Evolutionary conservation across 2,888 invertebrate species (phyloP), one percentile per base, ranked within the genome.

Genomic region (Coelinius sp.): DNA sequence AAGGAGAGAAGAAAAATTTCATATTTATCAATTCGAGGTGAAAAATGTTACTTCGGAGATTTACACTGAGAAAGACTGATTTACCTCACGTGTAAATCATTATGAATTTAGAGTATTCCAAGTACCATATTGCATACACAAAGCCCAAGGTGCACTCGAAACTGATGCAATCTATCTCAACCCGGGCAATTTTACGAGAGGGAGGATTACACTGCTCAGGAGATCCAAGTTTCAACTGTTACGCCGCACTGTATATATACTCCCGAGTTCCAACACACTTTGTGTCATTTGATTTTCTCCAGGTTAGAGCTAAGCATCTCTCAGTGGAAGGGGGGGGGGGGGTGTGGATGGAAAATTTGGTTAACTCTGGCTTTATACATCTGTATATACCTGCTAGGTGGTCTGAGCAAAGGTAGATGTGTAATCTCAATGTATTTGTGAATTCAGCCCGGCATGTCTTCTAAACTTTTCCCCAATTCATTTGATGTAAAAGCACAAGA

Each of bases 131-230:
- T 59, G 17, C 59, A 35, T 59, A 59, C 20, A 59, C 59, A 59
- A 59, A 20, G 20, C 35, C 38, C 14, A 41, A 41, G 38, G n/a
- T 64, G 41, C 25, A 44, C 14, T 62, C 38, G 22, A 52, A 62
- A 71, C 53, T 68, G 62, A 72, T 72, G 63, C 71, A 72, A 72
- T 72, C 63, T 68, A 72, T 72, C 24, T 64, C 41, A 68, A 41
- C 25, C 38, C 35, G 8, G 53, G 53, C 52, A 64, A 68, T 72
- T 72, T 72, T 64, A 68, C 68, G 71, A 68, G 59, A 20, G 17
- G 2, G 49, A 49, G 59, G 14, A 59, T 59, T 31, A 53, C 27
- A 35, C 35, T 59, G 20, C 59, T 31, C 63, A 59, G 8, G 31
- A 35, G 59, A 31, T 35, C 20, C 63, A 22, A 63, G 38, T 63